Evolutionary conservation across 1,140 invertebrate genomes (phyloP).

Genomic region (Chrysopa pallens): DNA sequence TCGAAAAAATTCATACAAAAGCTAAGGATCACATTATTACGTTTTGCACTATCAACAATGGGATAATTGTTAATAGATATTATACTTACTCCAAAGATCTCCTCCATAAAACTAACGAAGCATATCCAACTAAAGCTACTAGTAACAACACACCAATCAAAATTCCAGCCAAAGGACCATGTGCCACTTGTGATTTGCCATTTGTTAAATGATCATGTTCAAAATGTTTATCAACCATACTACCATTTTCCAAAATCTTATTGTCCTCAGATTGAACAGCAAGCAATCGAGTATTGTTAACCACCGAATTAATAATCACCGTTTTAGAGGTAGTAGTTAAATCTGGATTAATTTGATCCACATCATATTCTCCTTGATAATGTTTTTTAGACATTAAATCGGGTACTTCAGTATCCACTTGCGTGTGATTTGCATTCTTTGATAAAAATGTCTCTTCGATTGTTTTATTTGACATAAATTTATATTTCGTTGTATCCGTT

Average conservation of each 20-base stretch:
- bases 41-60: no score
- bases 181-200: not conserved
- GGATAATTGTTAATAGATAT: not conserved
- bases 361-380: not conserved
- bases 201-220: not conserved
- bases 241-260: not conserved
- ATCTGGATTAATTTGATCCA: not conserved
- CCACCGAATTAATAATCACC: not conserved
- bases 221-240: not conserved
- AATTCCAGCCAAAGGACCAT: slow-evolving; percentile 7
- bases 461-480: no score
- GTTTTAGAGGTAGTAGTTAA: not conserved
- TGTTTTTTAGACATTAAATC: not conserved
- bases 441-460: no score
- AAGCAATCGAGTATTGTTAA: not conserved
- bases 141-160: slow-evolving; percentile 12
- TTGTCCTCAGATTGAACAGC: not conserved
- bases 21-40: no score
- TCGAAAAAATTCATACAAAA: no score
- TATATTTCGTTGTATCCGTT: no score
- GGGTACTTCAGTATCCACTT: no score
- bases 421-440: no score
- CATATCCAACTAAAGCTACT: slow-evolving; percentile 17
- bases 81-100: slow-evolving; percentile 24
- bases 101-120: slow-evolving; percentile 21